Evolutionary conservation across 2,113 vertebrate species (phyloP).

Genomic region (Dendrocopos noguchii): DNA sequence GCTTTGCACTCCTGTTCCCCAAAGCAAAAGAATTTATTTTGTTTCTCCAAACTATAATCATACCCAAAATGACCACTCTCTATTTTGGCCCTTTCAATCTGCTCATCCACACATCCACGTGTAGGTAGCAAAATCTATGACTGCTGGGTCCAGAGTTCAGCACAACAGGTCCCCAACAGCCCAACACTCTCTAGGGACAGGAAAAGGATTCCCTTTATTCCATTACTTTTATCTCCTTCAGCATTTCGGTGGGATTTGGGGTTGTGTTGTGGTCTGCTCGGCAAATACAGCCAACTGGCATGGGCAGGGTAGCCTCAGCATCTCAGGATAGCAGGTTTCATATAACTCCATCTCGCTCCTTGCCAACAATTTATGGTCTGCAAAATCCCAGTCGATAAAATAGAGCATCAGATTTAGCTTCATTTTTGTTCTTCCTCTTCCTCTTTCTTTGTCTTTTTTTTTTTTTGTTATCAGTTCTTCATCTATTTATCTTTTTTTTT

Average conservation of each 20-base stretch:
- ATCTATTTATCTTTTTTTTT: neutral
- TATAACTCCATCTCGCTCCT: neutral
- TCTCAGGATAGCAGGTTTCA: neutral
- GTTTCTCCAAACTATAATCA: neutral
- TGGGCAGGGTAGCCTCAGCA: neutral
- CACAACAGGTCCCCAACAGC: neutral
- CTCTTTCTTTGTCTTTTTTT: too few relatives aligned
- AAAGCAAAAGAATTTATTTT: neutral
- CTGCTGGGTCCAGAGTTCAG: neutral
- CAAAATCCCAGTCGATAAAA: neutral
- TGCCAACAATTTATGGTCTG: neutral
- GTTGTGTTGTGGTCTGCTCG: neutral
- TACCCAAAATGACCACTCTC: neutral
- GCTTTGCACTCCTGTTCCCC: neutral
- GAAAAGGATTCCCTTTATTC: neutral
- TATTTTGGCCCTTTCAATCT: neutral
- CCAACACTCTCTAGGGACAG: neutral
- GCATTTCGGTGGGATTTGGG: neutral
- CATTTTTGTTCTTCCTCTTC: neutral
- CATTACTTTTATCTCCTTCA: neutral
- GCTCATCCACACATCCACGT: rapidly evolving
- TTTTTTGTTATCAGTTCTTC: neutral
- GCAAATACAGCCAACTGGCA: neutral
- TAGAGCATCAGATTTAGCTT: neutral
- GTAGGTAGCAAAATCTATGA: neutral